phyloP scores from a whole-genome alignment of 2,113 vertebrate species.

The Saimiri boliviensis region DNA sequence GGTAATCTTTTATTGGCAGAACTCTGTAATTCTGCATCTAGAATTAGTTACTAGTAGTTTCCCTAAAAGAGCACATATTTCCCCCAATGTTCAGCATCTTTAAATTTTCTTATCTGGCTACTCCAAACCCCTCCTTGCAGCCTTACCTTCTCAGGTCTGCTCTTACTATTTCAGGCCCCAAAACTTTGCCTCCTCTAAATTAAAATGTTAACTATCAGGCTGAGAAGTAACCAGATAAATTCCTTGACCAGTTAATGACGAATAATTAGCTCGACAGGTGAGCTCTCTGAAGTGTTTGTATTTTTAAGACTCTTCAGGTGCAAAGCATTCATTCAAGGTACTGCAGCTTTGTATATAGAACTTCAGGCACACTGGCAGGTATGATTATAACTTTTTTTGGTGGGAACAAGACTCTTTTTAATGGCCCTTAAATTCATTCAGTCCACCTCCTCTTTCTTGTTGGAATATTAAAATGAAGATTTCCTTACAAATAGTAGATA shows the following conservation, averaged over 20 bases:
- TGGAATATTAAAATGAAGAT: background rate
- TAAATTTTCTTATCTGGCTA: background rate
- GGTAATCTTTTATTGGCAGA: background rate
- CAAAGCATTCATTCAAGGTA: constrained; percentile 6
- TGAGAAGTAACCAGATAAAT: background rate
- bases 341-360: background rate
- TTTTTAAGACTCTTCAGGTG: background rate
- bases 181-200: background rate
- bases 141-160: background rate
- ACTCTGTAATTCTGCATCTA: background rate
- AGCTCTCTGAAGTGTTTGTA: background rate
- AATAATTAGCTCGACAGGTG: background rate
- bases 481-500: background rate
- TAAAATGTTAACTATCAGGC: constrained; percentile 3
- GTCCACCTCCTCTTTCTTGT: background rate
- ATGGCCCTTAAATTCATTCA: background rate
- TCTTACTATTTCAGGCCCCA: background rate
- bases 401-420: background rate
- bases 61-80: background rate
- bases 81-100: background rate
- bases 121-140: background rate
- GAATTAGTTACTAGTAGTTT: background rate
- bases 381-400: background rate
- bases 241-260: background rate
- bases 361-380: background rate